phyloP scores from a whole-genome alignment of 2,888 invertebrate genomes.

The Acrocyrtus sp. region DNA sequence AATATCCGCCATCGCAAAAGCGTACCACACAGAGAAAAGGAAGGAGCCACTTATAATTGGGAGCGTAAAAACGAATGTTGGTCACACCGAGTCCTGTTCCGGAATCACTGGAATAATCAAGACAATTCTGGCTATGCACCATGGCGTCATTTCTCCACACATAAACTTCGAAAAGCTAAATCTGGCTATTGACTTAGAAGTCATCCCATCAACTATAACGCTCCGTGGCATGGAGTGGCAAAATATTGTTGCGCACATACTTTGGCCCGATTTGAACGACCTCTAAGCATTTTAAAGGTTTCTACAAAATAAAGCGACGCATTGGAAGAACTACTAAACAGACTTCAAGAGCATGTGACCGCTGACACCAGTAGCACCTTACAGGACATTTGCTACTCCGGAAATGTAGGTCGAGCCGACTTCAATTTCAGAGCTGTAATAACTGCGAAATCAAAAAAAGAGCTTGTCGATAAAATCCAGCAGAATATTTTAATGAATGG shows the following conservation, averaged over 20 bases:
- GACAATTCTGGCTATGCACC: slow-evolving; percentile 24
- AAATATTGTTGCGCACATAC: slow-evolving; percentile 20
- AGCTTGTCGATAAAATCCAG: neutral
- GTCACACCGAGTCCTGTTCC: slow-evolving; percentile 25
- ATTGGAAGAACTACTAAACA: slow-evolving; percentile 5
- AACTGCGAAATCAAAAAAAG: neutral
- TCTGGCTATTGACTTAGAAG: slow-evolving; percentile 32
- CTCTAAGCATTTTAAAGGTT: slow-evolving; percentile 11
- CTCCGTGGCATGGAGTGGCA: slow-evolving; percentile 15
- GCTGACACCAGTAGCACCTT: neutral
- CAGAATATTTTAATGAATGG: slow-evolving; percentile 13
- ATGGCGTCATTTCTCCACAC: slow-evolving; percentile 33
- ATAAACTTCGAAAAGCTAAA: slow-evolving; percentile 23
- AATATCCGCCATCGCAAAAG: slow-evolving; percentile 14
- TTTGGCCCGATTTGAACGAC: neutral
- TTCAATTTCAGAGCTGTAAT: slow-evolving; percentile 11
- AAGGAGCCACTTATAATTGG: slow-evolving; percentile 15
- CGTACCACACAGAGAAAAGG: slow-evolving; percentile 13
- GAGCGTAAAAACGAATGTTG: slow-evolving; percentile 29
- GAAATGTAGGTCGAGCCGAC: slow-evolving; percentile 18
- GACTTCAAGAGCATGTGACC: neutral
- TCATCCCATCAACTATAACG: slow-evolving; percentile 34
- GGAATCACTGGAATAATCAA: slow-evolving; percentile 16
- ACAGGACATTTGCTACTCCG: slow-evolving; percentile 21
- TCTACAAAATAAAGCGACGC: slow-evolving; percentile 33